Conservation (phyloP, 1,140 invertebrate species). For the Drosophila sproati region DNA sequence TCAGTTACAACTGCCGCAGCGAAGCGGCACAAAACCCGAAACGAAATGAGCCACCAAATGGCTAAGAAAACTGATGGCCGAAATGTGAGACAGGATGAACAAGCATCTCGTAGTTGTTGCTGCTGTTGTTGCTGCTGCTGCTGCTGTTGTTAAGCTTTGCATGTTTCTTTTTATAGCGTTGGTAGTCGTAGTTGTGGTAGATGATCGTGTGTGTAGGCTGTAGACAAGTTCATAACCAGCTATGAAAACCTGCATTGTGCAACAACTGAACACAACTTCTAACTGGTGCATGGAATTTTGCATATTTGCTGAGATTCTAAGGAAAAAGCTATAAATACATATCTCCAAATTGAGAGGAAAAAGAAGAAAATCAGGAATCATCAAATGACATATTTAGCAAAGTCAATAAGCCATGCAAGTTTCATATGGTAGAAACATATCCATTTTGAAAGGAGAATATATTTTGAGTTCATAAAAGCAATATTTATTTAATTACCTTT, state of each 20-base stretch:
- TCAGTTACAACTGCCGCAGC: slow-evolving; percentile 41
- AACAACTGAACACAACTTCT: background rate
- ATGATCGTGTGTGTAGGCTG: slow-evolving; percentile 12
- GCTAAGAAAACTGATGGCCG: slow-evolving; percentile 16
- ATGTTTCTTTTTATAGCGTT: background rate
- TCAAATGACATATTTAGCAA: too few species aligned
- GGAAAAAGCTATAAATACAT: background rate
- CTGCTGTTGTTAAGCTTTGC: slow-evolving; percentile 3
- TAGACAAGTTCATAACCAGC: slow-evolving; percentile 18
- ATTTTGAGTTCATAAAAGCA: too few species aligned
- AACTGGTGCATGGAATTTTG: slow-evolving; percentile 24
- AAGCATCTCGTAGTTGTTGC: slow-evolving; percentile 15
- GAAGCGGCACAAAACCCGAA: slow-evolving; percentile 43
- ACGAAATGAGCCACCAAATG: slow-evolving; percentile 28
- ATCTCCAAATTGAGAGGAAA: background rate
- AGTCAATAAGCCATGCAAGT: background rate
- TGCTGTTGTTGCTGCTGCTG: background rate
- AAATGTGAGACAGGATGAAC: slow-evolving; percentile 41
- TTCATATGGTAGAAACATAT: too few species aligned
- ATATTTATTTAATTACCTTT: too few species aligned
- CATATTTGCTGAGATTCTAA: background rate
- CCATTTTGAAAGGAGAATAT: too few species aligned
- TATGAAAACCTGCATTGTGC: background rate
- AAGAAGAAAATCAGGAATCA: background rate
- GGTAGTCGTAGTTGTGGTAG: background rate